Base-by-base conservation (phyloP, 2,888 invertebrate genomes). In the Cosmia trapezina region DNA sequence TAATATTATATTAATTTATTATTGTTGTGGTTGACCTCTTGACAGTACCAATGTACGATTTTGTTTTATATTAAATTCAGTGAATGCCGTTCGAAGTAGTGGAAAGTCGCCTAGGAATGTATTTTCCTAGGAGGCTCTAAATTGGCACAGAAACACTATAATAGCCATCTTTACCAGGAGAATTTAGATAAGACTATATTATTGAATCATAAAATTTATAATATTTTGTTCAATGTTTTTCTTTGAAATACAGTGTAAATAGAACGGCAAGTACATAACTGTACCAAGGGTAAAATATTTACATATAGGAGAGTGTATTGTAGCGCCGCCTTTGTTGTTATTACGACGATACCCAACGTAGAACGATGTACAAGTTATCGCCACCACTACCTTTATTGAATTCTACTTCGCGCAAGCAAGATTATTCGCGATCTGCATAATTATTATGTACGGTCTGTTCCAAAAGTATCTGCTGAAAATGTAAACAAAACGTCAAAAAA, bases 121-220 rank as follows among this genome's bases (percentile, higher is more conserved):
- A 19, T 62, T 69, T 47, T 1, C 49, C 22, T 7, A 41, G 11
- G 28, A 28, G 28, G 28, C 28, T 28, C 28, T 47, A 33, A 37
- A 53, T 60, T 54, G 22, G 22, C 57, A 61, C 56, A 33, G 28
- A 49, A 41, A 66, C 19, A 33, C 12, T 66, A 37, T 45, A 33
- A 3, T 2, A 2, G 9, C 63, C 17, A 73, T 73, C n/a, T 49
- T 37, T 49, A 73, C 5, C 37, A 41, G 3, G 22, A 61, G 68
- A 53, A 64, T 67, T 19, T 19, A 61, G 54, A 51, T 53, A 63
- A 17, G 28, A 47, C 4, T 51, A n/a, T 53, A 22, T 9, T 37
- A 59, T 19, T 47, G 22, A 69, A 70, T 62, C 33, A n/a, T 62
- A 66, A 53, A 75, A 53, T 65, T 45, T 33, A 47, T 14, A 51